These are phyloP conservation scores for Melanaphis sacchari DNA, from an alignment of 1,140 invertebrate species.

Conservation along the genomic window DNA sequence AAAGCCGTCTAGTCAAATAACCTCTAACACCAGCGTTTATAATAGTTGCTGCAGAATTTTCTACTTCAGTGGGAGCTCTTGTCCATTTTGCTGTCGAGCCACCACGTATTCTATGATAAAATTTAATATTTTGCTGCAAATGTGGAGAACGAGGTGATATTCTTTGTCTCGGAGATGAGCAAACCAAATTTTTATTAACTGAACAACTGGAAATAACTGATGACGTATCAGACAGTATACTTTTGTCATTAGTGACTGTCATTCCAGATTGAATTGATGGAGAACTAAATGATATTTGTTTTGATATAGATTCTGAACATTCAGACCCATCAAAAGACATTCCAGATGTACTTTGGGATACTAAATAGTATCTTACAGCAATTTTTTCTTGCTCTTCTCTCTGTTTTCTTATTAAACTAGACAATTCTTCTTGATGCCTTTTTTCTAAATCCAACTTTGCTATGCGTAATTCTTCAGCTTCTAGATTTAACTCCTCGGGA, in stretches of 20 bases:
- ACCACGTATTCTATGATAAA: conserved; percentile 36
- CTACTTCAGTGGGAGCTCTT: conserved; percentile 47
- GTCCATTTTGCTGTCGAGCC: neutral
- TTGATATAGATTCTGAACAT: conserved; percentile 29
- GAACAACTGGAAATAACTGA: conserved; percentile 51
- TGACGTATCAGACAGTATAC: conserved; percentile 34
- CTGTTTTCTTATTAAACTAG: conserved; percentile 54
- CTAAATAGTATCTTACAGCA: conserved; percentile 35
- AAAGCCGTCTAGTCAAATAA: conserved; percentile 58
- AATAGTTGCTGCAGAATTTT: conserved; percentile 54
- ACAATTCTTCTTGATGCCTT: conserved; percentile 51
- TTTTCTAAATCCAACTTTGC: conserved; percentile 39
- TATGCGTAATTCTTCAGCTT: conserved; percentile 22
- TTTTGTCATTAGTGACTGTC: conserved; percentile 47
- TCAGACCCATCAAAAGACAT: conserved; percentile 32
- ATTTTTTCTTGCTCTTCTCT: conserved; percentile 46
- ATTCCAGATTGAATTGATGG: conserved; percentile 16
- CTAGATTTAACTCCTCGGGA: conserved; percentile 32
- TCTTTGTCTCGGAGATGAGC: conserved; percentile 39
- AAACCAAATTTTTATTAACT: neutral
- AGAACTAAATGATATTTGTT: neutral
- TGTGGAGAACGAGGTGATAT: neutral
- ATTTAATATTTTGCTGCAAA: conserved; percentile 46
- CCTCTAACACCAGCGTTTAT: conserved; percentile 58
- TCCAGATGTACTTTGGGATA: conserved; percentile 38